Evolutionary conservation across 1,140 invertebrate genomes (phyloP), one percentile per base, ranked within the genome.

Genomic region (Drosophila novamexicana): DNA sequence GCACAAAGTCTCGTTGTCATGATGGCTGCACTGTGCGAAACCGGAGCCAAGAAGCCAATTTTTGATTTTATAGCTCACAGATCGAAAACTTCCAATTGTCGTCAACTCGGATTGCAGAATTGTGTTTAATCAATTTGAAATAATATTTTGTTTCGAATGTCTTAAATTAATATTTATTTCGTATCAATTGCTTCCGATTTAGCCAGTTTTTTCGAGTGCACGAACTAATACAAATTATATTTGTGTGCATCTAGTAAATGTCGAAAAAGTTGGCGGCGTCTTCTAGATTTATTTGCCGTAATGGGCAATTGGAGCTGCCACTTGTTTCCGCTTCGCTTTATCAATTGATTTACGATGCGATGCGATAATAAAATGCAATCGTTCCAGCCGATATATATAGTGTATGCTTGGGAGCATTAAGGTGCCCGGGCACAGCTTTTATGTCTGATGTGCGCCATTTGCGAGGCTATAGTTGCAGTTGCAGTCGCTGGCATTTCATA

Each of bases 261-360:
- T 72, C 54, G 57, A 72, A 72, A 44, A 75, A 74, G 54, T 69
- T 47, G 12, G 70, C 70, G 44, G 75, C 82, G 44, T 77, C 61
- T 45, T 42, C 45, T 56, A 83, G 83, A 88, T 86, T 89, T 88
- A 86, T 90, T 90, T 81, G 57, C 66, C 40, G 71, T 57, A 83
- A 66, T 76, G 78, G 75, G 81, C 81, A 89, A 86, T 86, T 89
- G 80, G 72, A 75, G 82, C 71, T 88, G 82, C 82, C 88, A 90
- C 82, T 90, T 90, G 82, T 88, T 90, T 90, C 86, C 86, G 86
- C 74, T 90, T 90, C 88, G 88, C 79, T 90, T 90, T 90, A 90
- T 90, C 86, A 90, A 90, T 88, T 90, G 86, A 90, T 90, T 90
- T 90, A 90, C 88, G 84, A 89, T 78, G 71, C 78, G 77, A 80